Evolutionary conservation across 2,797 vertebrate species (phyloP), one percentile per base, ranked within the genome.

Genomic region (Avahi laniger): DNA sequence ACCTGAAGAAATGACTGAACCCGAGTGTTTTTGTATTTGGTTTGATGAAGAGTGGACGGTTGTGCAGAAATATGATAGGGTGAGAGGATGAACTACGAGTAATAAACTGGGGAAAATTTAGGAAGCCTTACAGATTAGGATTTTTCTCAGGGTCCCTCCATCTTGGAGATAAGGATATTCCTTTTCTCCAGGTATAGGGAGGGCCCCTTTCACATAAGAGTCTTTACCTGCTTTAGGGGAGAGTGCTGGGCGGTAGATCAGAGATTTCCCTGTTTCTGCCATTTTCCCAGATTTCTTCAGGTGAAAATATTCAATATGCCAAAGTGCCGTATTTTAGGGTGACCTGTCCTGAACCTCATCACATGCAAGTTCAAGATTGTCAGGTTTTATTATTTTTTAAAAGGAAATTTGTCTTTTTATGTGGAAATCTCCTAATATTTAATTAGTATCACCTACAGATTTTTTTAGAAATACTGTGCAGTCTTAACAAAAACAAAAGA

Each of bases 361-460:
- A n/a, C 15, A 38, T 70, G 15, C 20, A 48, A 85, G 18, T 59
- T 18, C 13, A 75, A 73, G 38, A 35, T 38, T 61, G 4, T 50
- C 48, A 35, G 0, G 11, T 63, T 84, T 92, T 28, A 24, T 69
- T 46, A 54, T 35, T 76, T 86, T 85, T 89, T 57, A n/a, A 52
- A 79, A 88, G 24, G 35, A 76, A 43, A 35, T 69, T 15, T 12
- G 92, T 12, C 76, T 72, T 83, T 84, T 75, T 85, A 88, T 7
- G 2, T 50, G 10, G 28, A 63, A 81, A 63, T 70, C 2, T 69
- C 12, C 4, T 35, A 85, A 28, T 22, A 48, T 76, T 85, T 80
- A 52, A 24, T 69, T 69, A 22, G 3, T 12, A 26, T 80, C 18
- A 52, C 17, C 11, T 72, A 72, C 0, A 73, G 30, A 17, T 67